Percentiles rank a stretch among this genome's conserved stretches.
These are phyloP conservation scores for Bembecia ichneumoniformis DNA, from an alignment of 2,888 invertebrate genomes.

Conservation along the genomic window DNA sequence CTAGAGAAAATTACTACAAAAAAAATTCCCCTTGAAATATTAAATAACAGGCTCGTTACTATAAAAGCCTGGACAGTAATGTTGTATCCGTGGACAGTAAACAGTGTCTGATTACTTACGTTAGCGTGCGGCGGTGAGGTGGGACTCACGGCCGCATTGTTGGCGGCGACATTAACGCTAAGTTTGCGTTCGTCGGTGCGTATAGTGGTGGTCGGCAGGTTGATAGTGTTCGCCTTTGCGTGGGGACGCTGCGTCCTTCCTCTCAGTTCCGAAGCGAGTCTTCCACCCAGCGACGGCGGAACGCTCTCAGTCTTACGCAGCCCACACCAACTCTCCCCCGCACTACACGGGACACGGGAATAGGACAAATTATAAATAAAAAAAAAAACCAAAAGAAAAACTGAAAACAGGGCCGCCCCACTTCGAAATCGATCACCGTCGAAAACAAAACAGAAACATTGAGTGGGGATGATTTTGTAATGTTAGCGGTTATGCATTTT, in stretches of 20 bases:
- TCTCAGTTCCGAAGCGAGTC: constrained; percentile 44
- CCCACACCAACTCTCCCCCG: constrained; percentile 50
- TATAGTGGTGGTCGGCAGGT: constrained; percentile 59
- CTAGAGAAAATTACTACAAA: no score
- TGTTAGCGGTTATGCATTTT: not conserved
- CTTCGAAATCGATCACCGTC: not conserved
- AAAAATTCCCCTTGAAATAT: no score
- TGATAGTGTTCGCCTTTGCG: constrained; percentile 73
- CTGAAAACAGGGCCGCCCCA: constrained; percentile 36
- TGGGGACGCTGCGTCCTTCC: constrained; percentile 54
- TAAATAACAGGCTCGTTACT: no score
- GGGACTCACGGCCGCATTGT: constrained; percentile 36
- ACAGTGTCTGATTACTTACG: not conserved
- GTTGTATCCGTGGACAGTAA: no score
- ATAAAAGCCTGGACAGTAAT: no score
- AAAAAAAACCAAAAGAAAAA: constrained; percentile 12
- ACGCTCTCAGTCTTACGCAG: constrained; percentile 61
- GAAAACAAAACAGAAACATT: no score
- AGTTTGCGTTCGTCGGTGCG: constrained; percentile 18
- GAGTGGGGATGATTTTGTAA: not conserved
- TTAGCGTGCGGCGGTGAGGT: constrained; percentile 35
- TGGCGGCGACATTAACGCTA: constrained; percentile 8
- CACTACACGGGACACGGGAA: constrained; percentile 46
- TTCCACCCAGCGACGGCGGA: constrained; percentile 48
- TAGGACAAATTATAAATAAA: constrained; percentile 27